Conservation (phyloP, 2,113 vertebrate species). For the Pagrus major region DNA sequence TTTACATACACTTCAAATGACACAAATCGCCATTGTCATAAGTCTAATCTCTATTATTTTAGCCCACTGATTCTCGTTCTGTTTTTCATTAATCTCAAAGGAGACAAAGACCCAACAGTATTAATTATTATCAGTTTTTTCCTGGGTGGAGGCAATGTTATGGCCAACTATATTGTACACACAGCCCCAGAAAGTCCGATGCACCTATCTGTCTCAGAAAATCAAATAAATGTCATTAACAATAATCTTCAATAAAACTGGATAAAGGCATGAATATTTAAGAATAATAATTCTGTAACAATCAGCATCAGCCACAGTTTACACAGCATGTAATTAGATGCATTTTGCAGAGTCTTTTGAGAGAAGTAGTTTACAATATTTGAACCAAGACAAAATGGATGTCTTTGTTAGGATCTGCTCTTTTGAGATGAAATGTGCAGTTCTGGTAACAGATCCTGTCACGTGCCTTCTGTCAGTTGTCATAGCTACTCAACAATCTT, state of each 20-base stretch:
- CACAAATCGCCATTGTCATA: no score
- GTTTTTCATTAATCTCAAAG: no score
- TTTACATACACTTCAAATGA: no score
- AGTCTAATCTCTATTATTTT: no score
- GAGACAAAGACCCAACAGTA: no score
- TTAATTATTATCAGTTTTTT: no score
- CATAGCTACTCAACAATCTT: background rate
- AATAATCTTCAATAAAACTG: background rate
- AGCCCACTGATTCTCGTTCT: no score
- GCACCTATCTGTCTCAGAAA: background rate
- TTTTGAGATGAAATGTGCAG: background rate
- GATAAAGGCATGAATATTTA: background rate
- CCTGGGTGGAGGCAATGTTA: no score
- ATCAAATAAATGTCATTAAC: background rate
- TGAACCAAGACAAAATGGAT: background rate
- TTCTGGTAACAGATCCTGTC: background rate
- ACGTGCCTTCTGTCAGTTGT: slow-evolving; percentile 3
- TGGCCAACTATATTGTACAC: background rate
- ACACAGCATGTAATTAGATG: background rate
- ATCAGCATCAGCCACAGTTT: no score
- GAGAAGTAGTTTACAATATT: background rate
- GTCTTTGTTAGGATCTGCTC: background rate
- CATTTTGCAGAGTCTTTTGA: background rate
- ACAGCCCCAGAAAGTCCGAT: background rate
- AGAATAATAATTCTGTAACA: no score